A percentile compares a stretch with the other conserved stretches of the same genome.
Evolutionary conservation across 2,797 vertebrate genomes (phyloP).

Genomic region (Sphenodon punctatus): DNA sequence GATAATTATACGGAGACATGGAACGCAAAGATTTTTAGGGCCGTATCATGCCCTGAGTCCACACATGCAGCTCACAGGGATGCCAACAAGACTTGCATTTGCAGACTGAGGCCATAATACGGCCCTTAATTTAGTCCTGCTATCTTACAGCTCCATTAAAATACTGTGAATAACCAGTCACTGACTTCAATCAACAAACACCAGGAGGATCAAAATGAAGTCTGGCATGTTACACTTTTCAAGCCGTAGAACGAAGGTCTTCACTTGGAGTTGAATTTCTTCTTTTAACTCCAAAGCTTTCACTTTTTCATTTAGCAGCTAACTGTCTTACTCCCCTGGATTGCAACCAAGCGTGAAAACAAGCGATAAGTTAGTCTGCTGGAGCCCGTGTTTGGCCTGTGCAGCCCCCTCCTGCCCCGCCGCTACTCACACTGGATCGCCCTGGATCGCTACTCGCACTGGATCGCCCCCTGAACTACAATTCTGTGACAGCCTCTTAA

Average conservation of each 20-base stretch:
- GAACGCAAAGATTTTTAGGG: not conserved
- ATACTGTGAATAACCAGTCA: not conserved
- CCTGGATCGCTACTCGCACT: too few relatives aligned
- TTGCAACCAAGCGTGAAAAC: too few relatives aligned
- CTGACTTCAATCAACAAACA: not conserved
- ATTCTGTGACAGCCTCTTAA: too few relatives aligned
- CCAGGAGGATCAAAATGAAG: not conserved
- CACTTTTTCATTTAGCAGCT: not conserved
- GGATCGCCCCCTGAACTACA: too few relatives aligned
- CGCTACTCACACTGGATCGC: too few relatives aligned
- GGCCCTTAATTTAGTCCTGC: not conserved
- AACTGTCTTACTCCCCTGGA: not conserved
- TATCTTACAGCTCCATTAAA: not conserved
- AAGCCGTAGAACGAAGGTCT: not conserved
- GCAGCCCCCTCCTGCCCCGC: too few relatives aligned
- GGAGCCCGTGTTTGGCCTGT: too few relatives aligned
- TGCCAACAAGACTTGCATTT: not conserved
- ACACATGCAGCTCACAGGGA: fast-evolving
- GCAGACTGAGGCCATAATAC: not conserved
- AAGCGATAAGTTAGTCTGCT: too few relatives aligned
- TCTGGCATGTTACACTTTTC: not conserved
- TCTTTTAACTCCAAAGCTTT: not conserved
- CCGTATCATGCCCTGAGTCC: not conserved
- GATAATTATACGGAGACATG: slow-evolving; percentile 30
- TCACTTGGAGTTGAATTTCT: not conserved